Base-by-base conservation (phyloP, 2,113 vertebrate genomes). In the Pseudolaguvia tuberculata region DNA sequence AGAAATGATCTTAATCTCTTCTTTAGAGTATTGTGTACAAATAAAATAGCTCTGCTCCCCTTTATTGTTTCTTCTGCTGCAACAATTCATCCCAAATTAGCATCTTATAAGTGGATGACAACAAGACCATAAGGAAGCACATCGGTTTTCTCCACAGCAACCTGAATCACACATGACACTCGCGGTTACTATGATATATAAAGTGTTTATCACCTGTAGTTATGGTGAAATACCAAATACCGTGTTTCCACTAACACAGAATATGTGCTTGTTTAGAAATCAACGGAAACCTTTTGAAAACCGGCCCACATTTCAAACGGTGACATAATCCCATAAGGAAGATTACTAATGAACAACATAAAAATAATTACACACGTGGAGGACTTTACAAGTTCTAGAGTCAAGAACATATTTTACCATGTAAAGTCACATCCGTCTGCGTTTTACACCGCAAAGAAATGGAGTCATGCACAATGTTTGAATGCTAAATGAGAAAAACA, bases 101-200 rank as follows among this genome's bases (percentile, higher is more conserved):
- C 86, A 84, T 86, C 86, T 88, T 89, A 88, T 85, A 89, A 90
- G 87, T 86, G 83, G 82, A 90, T 83, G 83, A 84, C 83, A 83
- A 84, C 78, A 56, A 68, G 65, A 59, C 18, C 52, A 15, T 13
- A 47, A 29, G 52, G 67, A 25, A 48, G 42, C 13, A 66, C 47
- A 14, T 65, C 59, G 1, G 20, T 23, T 12, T 45, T 47, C 65
- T 21, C 56, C 48, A 70, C 77, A 58, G 52, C 63, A 56, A 52
- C 62, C 53, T 13, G 39, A 29, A 29, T 21, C 52, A 75, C 59
- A 73, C 45, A 35, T 20, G 55, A 65, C n/a, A 48, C 29, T n/a
- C 13, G 11, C 59, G 2, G 31, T 39, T 62, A 5, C 31, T 14
- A 12, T 21, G 4, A 17, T 65, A 27, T 67, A 50, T 50, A 20